A percentile compares a stretch with the other conserved stretches of the same genome.
phyloP scores from a whole-genome alignment of 2,113 vertebrate genomes.

The Festucalex cinctus region DNA sequence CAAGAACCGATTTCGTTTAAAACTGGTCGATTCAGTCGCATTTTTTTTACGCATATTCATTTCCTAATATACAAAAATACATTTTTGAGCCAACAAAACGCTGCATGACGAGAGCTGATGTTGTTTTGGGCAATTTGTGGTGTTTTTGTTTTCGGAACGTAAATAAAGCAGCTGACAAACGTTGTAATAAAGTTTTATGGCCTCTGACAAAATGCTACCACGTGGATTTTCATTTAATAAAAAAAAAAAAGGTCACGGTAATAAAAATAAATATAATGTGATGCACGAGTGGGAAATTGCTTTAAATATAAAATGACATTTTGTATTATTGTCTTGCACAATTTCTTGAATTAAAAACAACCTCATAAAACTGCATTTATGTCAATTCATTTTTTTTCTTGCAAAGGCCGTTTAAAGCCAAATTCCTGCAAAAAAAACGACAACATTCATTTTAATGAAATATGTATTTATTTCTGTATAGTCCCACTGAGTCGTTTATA shows the following conservation, averaged over 20 bases:
- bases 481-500: background rate
- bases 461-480: background rate
- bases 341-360: background rate
- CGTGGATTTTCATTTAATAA: constrained; percentile 1
- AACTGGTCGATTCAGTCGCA: background rate
- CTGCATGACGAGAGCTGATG: too few species aligned
- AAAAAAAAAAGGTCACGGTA: background rate
- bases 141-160: constrained; percentile 8
- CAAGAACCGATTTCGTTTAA: background rate
- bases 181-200: constrained; percentile 50
- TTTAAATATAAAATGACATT: background rate
- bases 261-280: background rate
- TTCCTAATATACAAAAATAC: background rate
- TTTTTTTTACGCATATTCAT: background rate
- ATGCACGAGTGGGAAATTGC: background rate
- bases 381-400: background rate
- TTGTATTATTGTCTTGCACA: background rate
- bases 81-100: background rate
- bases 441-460: background rate
- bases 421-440: background rate
- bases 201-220: constrained; percentile 14
- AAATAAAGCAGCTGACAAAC: constrained; percentile 22
- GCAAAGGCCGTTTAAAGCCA: background rate
- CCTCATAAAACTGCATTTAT: background rate
- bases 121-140: background rate